These are phyloP conservation scores for Siphlonurus alternatus DNA, from an alignment of 2,888 invertebrate species.

Conservation along the genomic window DNA sequence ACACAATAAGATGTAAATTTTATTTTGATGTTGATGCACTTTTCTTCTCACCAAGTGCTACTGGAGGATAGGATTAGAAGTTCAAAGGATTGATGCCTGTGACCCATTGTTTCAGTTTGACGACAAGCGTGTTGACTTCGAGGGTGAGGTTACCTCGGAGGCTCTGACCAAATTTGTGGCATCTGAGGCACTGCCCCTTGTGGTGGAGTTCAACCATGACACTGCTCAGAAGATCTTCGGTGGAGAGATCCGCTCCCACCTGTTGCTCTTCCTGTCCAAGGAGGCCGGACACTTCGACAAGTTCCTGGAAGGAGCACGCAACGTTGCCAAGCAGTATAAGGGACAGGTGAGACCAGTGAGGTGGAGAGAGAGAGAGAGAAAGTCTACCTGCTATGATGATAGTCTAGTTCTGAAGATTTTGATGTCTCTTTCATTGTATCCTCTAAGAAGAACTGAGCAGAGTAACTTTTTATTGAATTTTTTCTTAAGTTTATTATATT, in stretches of 20 bases:
- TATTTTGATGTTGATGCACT: too few relatives aligned
- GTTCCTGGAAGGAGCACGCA: constrained; percentile 56
- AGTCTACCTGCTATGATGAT: background rate
- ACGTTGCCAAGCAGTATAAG: constrained; percentile 76
- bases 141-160: constrained; percentile 43
- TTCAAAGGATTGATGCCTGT: too few relatives aligned
- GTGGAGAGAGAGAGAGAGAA: background rate
- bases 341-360: constrained; percentile 41
- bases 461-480: background rate
- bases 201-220: constrained; percentile 94
- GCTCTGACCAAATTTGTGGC: constrained; percentile 66
- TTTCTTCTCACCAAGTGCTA: too few relatives aligned
- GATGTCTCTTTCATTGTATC: background rate
- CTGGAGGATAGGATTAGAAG: too few relatives aligned
- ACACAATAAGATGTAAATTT: too few relatives aligned
- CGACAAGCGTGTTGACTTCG: constrained; percentile 58
- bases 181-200: constrained; percentile 68
- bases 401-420: background rate
- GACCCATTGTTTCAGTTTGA: too few relatives aligned
- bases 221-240: constrained; percentile 97
- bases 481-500: background rate
- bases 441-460: background rate
- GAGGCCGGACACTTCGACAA: constrained; percentile 70
- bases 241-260: constrained; percentile 92
- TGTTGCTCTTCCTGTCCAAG: constrained; percentile 89